These are phyloP conservation scores for Chrysemys picta DNA, from an alignment of 2,113 vertebrate species.

Conservation along the genomic window DNA sequence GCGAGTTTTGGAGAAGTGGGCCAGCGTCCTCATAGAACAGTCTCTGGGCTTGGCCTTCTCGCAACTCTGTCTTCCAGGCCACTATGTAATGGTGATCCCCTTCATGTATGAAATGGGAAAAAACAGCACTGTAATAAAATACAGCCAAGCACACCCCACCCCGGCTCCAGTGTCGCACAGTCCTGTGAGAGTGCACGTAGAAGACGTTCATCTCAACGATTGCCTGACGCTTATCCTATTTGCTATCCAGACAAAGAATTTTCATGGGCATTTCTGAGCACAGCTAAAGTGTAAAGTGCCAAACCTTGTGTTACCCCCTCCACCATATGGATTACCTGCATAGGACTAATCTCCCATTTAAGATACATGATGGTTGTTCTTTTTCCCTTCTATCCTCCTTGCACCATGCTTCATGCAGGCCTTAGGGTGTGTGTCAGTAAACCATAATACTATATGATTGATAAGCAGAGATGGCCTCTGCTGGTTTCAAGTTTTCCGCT, in stretches of 20 bases:
- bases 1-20: background rate
- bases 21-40: background rate
- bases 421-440: background rate
- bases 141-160: background rate
- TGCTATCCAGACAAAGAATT: background rate
- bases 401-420: background rate
- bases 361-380: background rate
- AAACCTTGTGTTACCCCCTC: background rate
- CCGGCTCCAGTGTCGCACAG: background rate
- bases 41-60: background rate
- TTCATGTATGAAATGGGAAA: too few species aligned
- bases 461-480: background rate
- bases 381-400: background rate
- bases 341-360: background rate
- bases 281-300: background rate
- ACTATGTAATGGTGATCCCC: background rate
- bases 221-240: background rate
- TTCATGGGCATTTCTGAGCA: background rate
- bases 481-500: background rate
- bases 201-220: background rate
- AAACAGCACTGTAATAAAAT: background rate
- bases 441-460: background rate
- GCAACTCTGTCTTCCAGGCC: background rate
- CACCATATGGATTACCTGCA: background rate
- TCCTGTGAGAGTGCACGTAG: background rate